Evolutionary conservation across 2,888 invertebrate genomes (phyloP).

Genomic region (Patella ulyssiponensis): DNA sequence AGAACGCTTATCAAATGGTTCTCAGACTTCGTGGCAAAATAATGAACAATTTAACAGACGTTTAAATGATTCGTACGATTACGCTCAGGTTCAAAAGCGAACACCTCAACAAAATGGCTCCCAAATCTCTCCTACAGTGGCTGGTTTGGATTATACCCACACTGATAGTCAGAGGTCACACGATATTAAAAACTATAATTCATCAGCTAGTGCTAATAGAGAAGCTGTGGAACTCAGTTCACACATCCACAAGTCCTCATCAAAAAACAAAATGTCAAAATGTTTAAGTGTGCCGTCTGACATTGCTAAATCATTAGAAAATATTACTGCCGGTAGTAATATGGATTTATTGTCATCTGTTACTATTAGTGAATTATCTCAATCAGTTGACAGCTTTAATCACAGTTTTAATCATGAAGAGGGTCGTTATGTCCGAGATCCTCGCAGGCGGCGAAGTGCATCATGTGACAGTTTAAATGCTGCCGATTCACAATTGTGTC

Average conservation of each 20-base stretch:
- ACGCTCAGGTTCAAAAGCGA: background rate
- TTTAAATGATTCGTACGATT: background rate
- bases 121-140: background rate
- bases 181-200: constrained; percentile 16
- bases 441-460: constrained; percentile 53
- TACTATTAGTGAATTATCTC: constrained; percentile 64
- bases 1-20: background rate
- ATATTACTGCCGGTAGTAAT: constrained; percentile 58
- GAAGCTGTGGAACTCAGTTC: constrained; percentile 38
- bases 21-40: background rate
- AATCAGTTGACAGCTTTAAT: constrained; percentile 59
- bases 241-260: constrained; percentile 33
- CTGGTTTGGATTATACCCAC: background rate
- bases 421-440: constrained; percentile 27
- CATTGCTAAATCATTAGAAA: constrained; percentile 63
- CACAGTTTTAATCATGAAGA: constrained; percentile 34
- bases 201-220: constrained; percentile 36
- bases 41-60: constrained; percentile 6
- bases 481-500: constrained; percentile 52
- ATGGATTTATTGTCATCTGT: constrained; percentile 62
- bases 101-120: background rate
- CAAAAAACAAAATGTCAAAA: constrained; percentile 49
- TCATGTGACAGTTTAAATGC: constrained; percentile 58
- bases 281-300: constrained; percentile 66
- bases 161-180: background rate